A percentile compares a stretch with the other conserved stretches of the same genome.
phyloP scores from a whole-genome alignment of 2,888 invertebrate genomes.

The Leptinotarsa rubiginosa region DNA sequence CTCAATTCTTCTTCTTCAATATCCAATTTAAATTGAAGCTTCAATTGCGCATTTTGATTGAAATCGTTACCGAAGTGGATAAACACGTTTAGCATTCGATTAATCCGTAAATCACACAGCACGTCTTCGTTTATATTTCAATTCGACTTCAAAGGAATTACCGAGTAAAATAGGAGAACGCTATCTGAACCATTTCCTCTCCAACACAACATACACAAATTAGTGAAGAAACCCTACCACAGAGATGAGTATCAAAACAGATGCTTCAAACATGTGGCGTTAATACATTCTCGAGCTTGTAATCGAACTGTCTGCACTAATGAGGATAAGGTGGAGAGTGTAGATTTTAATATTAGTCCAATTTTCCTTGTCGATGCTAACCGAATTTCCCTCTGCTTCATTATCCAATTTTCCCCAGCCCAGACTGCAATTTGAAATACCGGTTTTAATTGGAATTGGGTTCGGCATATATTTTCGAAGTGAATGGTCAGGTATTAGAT shows the following conservation, averaged over 20 bases:
- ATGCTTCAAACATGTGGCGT: constrained; percentile 27
- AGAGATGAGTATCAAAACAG: constrained; percentile 20
- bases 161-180: not conserved
- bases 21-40: too few relatives aligned
- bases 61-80: too few relatives aligned
- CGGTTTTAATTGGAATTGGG: constrained; percentile 34
- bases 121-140: not conserved
- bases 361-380: constrained; percentile 32
- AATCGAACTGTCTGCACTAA: constrained; percentile 34
- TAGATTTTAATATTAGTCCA: constrained; percentile 35
- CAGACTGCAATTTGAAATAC: constrained; percentile 28
- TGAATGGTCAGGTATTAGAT: constrained; percentile 19
- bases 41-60: too few relatives aligned
- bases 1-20: too few relatives aligned
- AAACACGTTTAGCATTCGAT: too few relatives aligned
- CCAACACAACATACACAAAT: not conserved
- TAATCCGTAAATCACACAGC: too few relatives aligned
- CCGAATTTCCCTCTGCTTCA: constrained; percentile 32
- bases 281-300: constrained; percentile 28
- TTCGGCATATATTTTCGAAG: constrained; percentile 17
- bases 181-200: not conserved
- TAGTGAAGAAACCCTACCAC: not conserved
- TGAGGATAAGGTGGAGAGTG: constrained; percentile 33
- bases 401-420: constrained; percentile 32
- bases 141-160: not conserved